These are phyloP conservation scores for Ursus arctos DNA, from an alignment of 2,113 vertebrate genomes.

Conservation along the genomic window DNA sequence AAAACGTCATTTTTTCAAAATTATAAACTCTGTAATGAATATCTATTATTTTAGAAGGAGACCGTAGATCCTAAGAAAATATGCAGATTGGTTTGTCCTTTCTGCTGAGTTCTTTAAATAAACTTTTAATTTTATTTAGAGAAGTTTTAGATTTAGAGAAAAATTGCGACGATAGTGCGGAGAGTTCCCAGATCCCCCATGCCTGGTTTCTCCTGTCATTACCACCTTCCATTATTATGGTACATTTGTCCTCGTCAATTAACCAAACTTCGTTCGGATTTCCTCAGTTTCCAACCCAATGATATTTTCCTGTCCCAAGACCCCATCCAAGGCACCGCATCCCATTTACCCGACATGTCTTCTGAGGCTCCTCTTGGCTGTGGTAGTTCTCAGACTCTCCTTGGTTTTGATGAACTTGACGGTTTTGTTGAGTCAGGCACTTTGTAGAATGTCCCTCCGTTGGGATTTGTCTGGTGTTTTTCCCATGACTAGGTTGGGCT, in stretches of 20 bases:
- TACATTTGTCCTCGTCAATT: background rate
- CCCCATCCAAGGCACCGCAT: background rate
- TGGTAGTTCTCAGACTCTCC: background rate
- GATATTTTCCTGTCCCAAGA: background rate
- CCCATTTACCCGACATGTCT: no score
- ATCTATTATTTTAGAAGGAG: background rate
- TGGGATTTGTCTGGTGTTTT: background rate
- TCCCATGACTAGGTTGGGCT: background rate
- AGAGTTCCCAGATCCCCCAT: accelerated
- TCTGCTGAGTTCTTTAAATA: background rate
- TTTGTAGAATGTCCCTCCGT: background rate
- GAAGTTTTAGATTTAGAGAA: background rate
- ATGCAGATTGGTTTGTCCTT: background rate
- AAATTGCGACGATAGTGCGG: no score
- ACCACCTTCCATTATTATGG: background rate
- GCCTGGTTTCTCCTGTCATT: background rate
- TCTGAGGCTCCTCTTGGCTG: background rate
- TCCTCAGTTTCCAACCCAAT: background rate
- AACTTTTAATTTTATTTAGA: background rate
- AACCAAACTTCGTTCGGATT: background rate
- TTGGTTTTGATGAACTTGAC: background rate
- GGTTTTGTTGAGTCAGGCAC: background rate
- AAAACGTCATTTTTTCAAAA: background rate
- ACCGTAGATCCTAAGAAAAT: background rate
- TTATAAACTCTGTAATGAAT: background rate